Evolutionary conservation across 2,797 vertebrate genomes (phyloP).

Genomic region (Typhlichthys eigenmanni): DNA sequence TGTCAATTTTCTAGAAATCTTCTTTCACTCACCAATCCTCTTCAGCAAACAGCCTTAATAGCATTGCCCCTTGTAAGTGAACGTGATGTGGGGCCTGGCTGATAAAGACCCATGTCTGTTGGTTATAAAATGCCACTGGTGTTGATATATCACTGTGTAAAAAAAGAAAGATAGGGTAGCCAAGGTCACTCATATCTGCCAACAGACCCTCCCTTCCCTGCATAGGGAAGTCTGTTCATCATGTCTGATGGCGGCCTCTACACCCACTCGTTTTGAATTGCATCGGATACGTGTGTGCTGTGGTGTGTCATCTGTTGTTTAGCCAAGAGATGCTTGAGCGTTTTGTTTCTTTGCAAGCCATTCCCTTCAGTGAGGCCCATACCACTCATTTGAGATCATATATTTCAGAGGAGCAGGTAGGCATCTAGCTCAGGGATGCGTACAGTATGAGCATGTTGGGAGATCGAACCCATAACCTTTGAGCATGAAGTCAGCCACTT

Average conservation of each 20-base stretch:
- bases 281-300: not conserved
- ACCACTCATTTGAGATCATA: too few species aligned
- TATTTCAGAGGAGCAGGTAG: too few species aligned
- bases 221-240: not conserved
- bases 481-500: too few species aligned
- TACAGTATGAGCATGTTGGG: too few species aligned
- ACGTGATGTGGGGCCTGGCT: not conserved
- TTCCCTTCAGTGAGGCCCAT: too few species aligned
- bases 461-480: too few species aligned
- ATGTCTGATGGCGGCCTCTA: not conserved
- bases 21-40: constrained; percentile 2
- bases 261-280: not conserved
- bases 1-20: not conserved
- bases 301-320: not conserved
- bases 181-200: not conserved
- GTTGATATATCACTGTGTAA: not conserved
- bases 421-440: too few species aligned
- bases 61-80: constrained; percentile 1
- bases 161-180: not conserved
- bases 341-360: too few species aligned
- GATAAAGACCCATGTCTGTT: constrained; percentile 1
- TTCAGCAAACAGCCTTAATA: constrained; percentile 18
- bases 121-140: constrained; percentile 5
- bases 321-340: too few species aligned
- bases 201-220: not conserved